Evolutionary conservation across 2,888 invertebrate genomes (phyloP).

Genomic region (Theodoxus fluviatilis): DNA sequence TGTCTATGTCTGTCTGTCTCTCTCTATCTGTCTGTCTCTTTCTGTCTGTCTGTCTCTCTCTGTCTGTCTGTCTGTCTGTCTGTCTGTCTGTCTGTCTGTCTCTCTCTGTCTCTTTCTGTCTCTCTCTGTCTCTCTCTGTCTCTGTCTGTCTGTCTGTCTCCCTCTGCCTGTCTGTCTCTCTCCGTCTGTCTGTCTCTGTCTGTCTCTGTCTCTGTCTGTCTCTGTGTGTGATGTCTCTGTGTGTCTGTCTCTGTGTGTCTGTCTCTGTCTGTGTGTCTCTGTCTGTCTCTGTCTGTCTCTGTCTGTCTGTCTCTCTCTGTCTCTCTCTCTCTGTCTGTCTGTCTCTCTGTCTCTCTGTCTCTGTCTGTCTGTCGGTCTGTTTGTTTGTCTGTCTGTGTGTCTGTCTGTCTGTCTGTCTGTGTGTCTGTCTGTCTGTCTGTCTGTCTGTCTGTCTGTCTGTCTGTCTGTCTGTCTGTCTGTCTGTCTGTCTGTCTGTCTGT

Average conservation of each 20-base stretch:
- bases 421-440: not conserved
- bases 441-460: slow-evolving; percentile 18
- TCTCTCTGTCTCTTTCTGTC: not conserved
- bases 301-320: slow-evolving; percentile 20
- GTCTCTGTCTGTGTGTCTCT: slow-evolving; percentile 11
- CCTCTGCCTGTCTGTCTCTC: not conserved
- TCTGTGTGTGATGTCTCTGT: slow-evolving; percentile 3
- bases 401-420: slow-evolving; percentile 11
- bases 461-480: slow-evolving; percentile 17
- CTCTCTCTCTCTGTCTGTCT: slow-evolving; percentile 19
- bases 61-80: slow-evolving; percentile 18
- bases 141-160: slow-evolving; percentile 14
- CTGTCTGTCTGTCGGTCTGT: not conserved
- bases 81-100: slow-evolving; percentile 13
- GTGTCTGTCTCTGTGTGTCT: no score
- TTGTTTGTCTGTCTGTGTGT: no score
- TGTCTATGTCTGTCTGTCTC: slow-evolving; percentile 13
- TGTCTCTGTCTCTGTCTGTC: slow-evolving; percentile 18
- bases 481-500: not conserved
- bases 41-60: slow-evolving; percentile 14
- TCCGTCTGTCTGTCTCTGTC: slow-evolving; percentile 17
- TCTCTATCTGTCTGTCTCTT: not conserved
- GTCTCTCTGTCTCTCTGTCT: slow-evolving; percentile 6
- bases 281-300: not conserved
- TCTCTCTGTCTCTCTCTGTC: no score